phyloP scores from a whole-genome alignment of 2,797 vertebrate genomes.

The Trachops cirrhosus region DNA sequence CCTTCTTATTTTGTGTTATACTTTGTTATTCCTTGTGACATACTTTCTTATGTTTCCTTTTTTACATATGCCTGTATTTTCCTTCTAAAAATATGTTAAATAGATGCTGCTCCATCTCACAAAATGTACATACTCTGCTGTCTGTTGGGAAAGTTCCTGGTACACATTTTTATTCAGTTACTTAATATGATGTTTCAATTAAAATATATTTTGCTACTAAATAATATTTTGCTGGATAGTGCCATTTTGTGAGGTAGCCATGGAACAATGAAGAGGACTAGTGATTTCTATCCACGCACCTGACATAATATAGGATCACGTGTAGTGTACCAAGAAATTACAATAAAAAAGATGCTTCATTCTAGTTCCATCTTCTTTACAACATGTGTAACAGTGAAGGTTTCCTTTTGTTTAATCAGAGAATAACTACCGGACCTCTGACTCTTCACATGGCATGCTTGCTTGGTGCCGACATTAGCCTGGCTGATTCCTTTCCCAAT shows the following conservation, averaged over 20 bases:
- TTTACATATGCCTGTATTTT: constrained; percentile 94
- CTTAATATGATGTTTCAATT: constrained; percentile 72
- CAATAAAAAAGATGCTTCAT: neutral
- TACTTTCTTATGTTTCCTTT: constrained; percentile 87
- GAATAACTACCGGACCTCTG: neutral
- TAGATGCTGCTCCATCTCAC: constrained; percentile 81
- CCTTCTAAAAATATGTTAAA: constrained; percentile 88
- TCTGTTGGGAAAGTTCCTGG: constrained; percentile 60
- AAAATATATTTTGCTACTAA: constrained; percentile 76
- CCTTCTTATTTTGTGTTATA: constrained; percentile 79
- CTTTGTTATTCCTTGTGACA: constrained; percentile 77
- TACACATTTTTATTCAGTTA: constrained; percentile 74
- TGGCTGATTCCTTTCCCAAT: neutral
- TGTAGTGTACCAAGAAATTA: neutral
- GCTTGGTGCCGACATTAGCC: neutral
- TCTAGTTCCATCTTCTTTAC: neutral
- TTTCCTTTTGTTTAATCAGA: neutral
- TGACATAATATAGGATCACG: neutral
- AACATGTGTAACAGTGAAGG: neutral
- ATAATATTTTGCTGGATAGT: constrained; percentile 58
- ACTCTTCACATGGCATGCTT: neutral
- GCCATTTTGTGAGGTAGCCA: constrained; percentile 60
- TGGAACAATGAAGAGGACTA: constrained; percentile 1
- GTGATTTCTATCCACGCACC: neutral
- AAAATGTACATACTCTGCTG: constrained; percentile 78